Conservation (phyloP, 2,797 vertebrate species). For the Darevskia mixta region DNA sequence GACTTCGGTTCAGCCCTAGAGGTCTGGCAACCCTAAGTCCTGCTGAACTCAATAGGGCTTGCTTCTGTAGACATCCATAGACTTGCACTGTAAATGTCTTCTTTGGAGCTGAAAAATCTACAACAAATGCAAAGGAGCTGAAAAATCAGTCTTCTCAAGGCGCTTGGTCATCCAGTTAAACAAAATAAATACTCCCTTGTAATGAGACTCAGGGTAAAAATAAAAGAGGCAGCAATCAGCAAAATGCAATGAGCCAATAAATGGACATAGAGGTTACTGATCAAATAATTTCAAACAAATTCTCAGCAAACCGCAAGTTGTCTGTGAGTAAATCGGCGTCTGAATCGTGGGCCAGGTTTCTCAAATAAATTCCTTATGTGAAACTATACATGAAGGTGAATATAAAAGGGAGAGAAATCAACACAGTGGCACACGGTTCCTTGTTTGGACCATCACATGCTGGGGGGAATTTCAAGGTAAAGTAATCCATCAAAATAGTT, state of each 20-base stretch:
- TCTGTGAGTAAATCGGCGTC: not conserved
- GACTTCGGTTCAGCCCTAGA: too few species aligned
- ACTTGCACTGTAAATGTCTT: not conserved
- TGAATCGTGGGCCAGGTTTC: not conserved
- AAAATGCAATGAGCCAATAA: not conserved
- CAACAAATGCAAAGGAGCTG: not conserved
- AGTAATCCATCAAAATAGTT: conserved; percentile 41
- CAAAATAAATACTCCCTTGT: not conserved
- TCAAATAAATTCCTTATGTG: conserved; percentile 5
- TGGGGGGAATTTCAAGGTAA: not conserved
- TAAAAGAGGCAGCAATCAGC: not conserved
- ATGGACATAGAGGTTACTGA: conserved; percentile 1
- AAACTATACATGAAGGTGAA: conserved; percentile 6
- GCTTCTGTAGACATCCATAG: not conserved
- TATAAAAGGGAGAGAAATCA: not conserved
- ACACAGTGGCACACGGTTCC: not conserved
- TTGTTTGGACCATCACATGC: not conserved
- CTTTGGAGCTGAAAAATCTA: not conserved
- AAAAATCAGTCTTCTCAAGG: not conserved
- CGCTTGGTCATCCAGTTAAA: not conserved
- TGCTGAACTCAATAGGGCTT: not conserved
- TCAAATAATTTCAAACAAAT: conserved; percentile 10
- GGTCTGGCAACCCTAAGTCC: not conserved
- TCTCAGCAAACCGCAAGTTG: conserved; percentile 13
- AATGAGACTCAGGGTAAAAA: not conserved